Conservation (phyloP, 2,888 invertebrate genomes). For the Chirona hameri region DNA sequence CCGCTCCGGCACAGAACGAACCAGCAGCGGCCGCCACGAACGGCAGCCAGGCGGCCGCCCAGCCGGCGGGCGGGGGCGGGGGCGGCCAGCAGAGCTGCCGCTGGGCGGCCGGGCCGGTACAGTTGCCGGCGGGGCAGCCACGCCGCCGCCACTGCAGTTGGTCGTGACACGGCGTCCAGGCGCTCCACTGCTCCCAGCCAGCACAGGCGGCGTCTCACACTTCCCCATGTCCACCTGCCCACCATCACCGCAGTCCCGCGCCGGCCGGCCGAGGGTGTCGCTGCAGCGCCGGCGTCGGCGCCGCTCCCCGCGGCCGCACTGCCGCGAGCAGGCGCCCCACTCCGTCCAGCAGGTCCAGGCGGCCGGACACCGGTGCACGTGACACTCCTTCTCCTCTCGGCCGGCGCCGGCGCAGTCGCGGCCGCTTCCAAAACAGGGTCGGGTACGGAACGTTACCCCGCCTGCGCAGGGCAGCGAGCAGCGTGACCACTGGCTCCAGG, state of each 20-base stretch:
- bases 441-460: not conserved
- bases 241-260: not conserved
- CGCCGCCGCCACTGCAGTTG: not conserved
- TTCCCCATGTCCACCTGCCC: not conserved
- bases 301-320: not conserved
- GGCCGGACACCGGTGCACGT: not conserved
- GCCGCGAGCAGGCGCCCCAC: not conserved
- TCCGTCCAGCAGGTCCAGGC: not conserved
- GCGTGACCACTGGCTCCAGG: not conserved
- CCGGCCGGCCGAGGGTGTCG: not conserved
- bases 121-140: not conserved
- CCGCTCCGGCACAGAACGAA: constrained; percentile 2
- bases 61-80: not conserved
- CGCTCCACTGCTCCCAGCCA: not conserved
- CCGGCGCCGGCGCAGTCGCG: constrained; percentile 9
- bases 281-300: not conserved
- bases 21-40: not conserved
- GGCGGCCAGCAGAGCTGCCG: not conserved
- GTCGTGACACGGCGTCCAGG: not conserved
- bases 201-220: not conserved
- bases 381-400: constrained; percentile 1
- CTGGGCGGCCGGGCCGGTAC: not conserved
- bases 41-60: not conserved
- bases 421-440: not conserved
- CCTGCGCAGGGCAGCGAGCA: not conserved